Evolutionary conservation across 2,797 vertebrate genomes (phyloP).

Genomic region (Staurois parvus): DNA sequence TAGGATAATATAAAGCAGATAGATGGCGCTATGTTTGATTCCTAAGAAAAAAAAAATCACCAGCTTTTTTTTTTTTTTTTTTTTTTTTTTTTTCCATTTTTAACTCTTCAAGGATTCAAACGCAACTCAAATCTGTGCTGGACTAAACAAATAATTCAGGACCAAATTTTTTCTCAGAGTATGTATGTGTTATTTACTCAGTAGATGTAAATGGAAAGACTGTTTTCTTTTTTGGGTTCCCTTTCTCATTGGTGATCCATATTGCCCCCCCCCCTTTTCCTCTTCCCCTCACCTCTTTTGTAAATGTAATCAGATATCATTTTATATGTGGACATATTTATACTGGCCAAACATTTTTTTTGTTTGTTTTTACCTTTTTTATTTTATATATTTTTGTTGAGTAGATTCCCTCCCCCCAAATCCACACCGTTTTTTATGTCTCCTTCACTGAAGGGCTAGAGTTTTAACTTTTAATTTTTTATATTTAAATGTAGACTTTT

Average conservation of each 20-base stretch:
- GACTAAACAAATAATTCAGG: slow-evolving; percentile 96
- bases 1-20: slow-evolving; percentile 93
- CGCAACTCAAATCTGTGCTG: slow-evolving; percentile 98
- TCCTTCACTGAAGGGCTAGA: slow-evolving; percentile 99
- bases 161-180: slow-evolving; percentile 94
- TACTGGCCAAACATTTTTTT: slow-evolving; percentile 95
- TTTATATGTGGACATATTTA: slow-evolving; percentile 99
- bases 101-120: slow-evolving; percentile 98
- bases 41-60: slow-evolving; percentile 88
- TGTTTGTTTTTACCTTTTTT: slow-evolving; percentile 70
- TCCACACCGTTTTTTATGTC: slow-evolving; percentile 92
- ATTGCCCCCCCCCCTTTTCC: slow-evolving; percentile 61
- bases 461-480: slow-evolving; percentile 98
- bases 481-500: slow-evolving; percentile 99
- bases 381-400: slow-evolving; percentile 71
- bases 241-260: slow-evolving; percentile 86
- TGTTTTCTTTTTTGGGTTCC: slow-evolving; percentile 70
- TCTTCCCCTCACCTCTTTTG: slow-evolving; percentile 70
- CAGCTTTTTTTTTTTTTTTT: slow-evolving; percentile 94
- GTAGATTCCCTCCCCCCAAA: slow-evolving; percentile 79
- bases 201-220: slow-evolving; percentile 87
- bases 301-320: slow-evolving; percentile 97
- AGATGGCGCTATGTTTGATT: slow-evolving; percentile 98
- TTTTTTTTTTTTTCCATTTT: slow-evolving; percentile 90
- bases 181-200: slow-evolving; percentile 82